Evolutionary conservation across 2,797 vertebrate genomes (phyloP).

Genomic region (Acrocephalus scirpaceus): DNA sequence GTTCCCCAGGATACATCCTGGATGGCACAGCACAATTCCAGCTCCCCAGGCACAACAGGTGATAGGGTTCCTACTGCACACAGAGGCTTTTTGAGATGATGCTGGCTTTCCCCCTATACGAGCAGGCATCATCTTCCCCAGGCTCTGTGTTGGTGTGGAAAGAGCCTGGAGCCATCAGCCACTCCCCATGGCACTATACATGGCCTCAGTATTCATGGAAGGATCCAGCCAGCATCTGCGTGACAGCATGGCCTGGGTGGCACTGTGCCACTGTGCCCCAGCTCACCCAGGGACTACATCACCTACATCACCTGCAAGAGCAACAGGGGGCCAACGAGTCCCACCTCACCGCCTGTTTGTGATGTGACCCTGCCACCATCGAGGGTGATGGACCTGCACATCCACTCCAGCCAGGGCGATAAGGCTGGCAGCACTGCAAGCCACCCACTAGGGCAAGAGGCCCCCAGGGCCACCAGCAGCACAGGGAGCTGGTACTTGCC

Average conservation of each 20-base stretch:
- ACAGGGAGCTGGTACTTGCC: neutral
- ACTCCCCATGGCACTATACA: accelerated
- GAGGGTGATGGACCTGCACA: neutral
- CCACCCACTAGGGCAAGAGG: neutral
- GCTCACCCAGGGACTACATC: accelerated
- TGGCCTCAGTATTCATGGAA: neutral
- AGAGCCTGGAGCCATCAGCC: neutral
- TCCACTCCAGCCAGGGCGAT: accelerated
- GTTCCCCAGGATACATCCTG: accelerated
- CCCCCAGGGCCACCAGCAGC: neutral
- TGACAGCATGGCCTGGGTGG: neutral
- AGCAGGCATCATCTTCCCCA: neutral
- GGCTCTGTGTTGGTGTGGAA: neutral
- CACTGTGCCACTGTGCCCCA: accelerated
- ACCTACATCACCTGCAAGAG: neutral
- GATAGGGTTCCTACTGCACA: neutral
- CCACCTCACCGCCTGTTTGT: accelerated
- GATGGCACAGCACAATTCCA: accelerated
- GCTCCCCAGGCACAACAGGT: accelerated
- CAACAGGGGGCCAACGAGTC: accelerated
- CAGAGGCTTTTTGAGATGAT: neutral
- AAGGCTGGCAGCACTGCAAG: neutral
- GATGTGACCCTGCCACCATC: neutral
- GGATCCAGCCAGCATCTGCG: neutral
- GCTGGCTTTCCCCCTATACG: accelerated